phyloP scores from a whole-genome alignment of 2,888 invertebrate genomes.

The Epinotia ramella region DNA sequence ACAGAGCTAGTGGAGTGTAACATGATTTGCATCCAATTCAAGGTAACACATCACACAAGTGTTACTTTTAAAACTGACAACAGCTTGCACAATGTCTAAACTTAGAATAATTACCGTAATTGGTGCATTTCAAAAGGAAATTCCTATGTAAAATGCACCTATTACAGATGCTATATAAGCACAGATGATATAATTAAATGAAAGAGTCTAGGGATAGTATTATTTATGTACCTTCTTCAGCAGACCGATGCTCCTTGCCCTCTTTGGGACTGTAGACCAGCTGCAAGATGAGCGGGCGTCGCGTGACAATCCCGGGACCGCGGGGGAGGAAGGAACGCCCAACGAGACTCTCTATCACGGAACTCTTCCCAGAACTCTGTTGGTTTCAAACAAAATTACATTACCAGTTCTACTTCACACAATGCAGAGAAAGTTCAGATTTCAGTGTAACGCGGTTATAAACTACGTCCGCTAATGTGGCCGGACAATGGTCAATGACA shows the following conservation, averaged over 20 bases:
- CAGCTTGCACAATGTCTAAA: background rate
- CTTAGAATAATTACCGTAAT: background rate
- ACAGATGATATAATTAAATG: background rate
- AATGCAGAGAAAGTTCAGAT: constrained; percentile 7
- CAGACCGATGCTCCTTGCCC: constrained; percentile 93
- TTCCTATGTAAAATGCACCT: background rate
- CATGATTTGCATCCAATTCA: constrained; percentile 27
- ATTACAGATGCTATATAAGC: too few species aligned
- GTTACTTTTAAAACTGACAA: background rate
- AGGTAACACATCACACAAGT: constrained; percentile 3
- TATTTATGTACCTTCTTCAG: constrained; percentile 90
- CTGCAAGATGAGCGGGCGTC: constrained; percentile 97
- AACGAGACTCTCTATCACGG: constrained; percentile 98
- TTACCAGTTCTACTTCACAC: background rate
- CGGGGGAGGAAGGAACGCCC: constrained; percentile 98
- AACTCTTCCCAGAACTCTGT: constrained; percentile 99
- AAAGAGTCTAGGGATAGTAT: constrained; percentile 6
- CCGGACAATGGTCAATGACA: constrained; percentile 65
- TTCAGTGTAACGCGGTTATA: constrained; percentile 28
- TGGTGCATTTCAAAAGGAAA: background rate
- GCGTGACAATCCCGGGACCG: constrained; percentile 98
- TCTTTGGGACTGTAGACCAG: constrained; percentile 96
- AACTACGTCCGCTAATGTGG: constrained; percentile 32
- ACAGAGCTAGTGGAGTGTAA: constrained; percentile 33
- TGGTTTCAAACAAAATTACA: constrained; percentile 40